A percentile compares a stretch with the other conserved stretches of the same genome.
Evolutionary conservation across 2,888 invertebrate genomes (phyloP).

Genomic region (Mythimna pallens): DNA sequence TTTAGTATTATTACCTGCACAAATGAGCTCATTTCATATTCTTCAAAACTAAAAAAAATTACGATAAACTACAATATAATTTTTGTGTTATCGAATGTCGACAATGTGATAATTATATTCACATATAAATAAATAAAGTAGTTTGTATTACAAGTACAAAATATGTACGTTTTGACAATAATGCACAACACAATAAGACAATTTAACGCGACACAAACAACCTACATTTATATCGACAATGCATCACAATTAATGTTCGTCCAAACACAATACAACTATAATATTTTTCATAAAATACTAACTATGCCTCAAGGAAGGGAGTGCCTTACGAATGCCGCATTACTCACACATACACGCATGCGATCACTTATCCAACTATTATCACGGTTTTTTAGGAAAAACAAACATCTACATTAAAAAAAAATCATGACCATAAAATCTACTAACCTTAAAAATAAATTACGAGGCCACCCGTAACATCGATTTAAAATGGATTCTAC

Average conservation of each 20-base stretch:
- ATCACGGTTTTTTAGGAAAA: slow-evolving; percentile 89
- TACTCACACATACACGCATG: slow-evolving; percentile 82
- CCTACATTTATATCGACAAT: slow-evolving; percentile 81
- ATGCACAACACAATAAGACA: slow-evolving; percentile 80
- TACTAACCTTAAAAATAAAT: slow-evolving; percentile 89
- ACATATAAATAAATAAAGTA: slow-evolving; percentile 59
- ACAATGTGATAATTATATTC: slow-evolving; percentile 67
- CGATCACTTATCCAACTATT: slow-evolving; percentile 89
- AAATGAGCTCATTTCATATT: slow-evolving; percentile 2
- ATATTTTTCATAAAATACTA: slow-evolving; percentile 73
- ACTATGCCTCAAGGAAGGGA: slow-evolving; percentile 85
- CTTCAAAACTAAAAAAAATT: not conserved
- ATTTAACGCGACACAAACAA: slow-evolving; percentile 76
- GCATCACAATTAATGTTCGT: slow-evolving; percentile 81
- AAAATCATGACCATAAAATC: slow-evolving; percentile 85
- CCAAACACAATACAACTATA: slow-evolving; percentile 79
- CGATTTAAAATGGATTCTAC: slow-evolving; percentile 83
- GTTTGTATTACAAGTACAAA: slow-evolving; percentile 64
- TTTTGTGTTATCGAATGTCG: slow-evolving; percentile 55
- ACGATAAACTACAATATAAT: not conserved
- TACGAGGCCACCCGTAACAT: slow-evolving; percentile 85
- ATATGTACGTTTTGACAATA: slow-evolving; percentile 67
- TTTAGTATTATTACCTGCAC: not conserved
- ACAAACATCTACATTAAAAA: slow-evolving; percentile 83
- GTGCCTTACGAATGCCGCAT: slow-evolving; percentile 87